Evolutionary conservation across 2,113 vertebrate species (phyloP).

Genomic region (Melanocharis versteri): DNA sequence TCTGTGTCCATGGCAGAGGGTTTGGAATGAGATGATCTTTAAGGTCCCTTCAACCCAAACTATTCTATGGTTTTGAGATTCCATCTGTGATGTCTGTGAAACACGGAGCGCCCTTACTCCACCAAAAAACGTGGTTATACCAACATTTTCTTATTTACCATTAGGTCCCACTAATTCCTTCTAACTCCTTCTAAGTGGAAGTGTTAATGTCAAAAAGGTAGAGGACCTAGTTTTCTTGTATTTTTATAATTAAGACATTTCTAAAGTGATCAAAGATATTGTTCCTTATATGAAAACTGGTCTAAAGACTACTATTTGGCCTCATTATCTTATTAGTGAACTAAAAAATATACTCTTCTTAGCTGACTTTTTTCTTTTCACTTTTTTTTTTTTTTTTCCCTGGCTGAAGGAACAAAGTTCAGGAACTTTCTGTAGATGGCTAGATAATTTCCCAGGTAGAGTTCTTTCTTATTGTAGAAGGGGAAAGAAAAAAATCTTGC

Average conservation of each 20-base stretch:
- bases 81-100: neutral
- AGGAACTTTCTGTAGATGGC: neutral
- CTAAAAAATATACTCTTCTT: neutral
- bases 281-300: neutral
- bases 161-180: neutral
- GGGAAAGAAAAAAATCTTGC: neutral
- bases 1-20: neutral
- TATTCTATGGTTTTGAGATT: neutral
- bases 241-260: neutral
- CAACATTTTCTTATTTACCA: neutral
- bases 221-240: neutral
- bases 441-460: neutral
- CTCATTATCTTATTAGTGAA: neutral
- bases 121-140: neutral
- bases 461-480: neutral
- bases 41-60: neutral
- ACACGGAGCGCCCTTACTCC: neutral
- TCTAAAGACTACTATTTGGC: neutral
- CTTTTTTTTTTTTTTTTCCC: rapidly evolving
- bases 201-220: neutral
- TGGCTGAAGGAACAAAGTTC: neutral
- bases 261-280: neutral
- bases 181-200: neutral
- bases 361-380: neutral
- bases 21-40: rapidly evolving